Percentiles rank a stretch among this genome's conserved stretches.
phyloP scores from a whole-genome alignment of 2,797 vertebrate species.

The Pseudomugil tenellus region DNA sequence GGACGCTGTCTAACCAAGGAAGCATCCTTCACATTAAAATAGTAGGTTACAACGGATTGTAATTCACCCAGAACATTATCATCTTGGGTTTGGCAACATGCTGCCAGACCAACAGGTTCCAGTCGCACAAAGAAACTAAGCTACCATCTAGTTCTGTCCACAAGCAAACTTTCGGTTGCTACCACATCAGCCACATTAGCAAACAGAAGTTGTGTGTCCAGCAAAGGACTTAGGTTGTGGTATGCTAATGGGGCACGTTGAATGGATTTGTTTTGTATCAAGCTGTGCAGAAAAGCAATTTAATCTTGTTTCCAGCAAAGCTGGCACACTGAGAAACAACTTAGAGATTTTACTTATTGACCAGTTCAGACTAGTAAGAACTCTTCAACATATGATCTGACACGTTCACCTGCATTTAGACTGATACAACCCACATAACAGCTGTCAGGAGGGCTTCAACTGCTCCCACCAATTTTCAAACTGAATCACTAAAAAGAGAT shows the following conservation, averaged over 20 bases:
- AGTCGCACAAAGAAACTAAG: too few species aligned
- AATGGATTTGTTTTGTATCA: constrained; percentile 70
- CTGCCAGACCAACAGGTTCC: too few species aligned
- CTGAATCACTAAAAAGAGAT: constrained; percentile 6
- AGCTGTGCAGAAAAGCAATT: constrained; percentile 69
- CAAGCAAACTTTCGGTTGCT: too few species aligned
- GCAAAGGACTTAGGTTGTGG: constrained; percentile 53
- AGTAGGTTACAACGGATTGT: too few species aligned
- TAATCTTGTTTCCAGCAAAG: constrained; percentile 60
- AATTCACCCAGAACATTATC: too few species aligned
- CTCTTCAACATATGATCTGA: constrained; percentile 24
- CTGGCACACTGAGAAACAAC: constrained; percentile 40
- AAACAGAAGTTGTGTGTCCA: constrained; percentile 14
- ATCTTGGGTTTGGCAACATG: too few species aligned
- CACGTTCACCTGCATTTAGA: constrained; percentile 9
- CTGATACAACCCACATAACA: background rate
- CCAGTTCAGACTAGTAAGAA: constrained; percentile 6
- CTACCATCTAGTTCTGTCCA: too few species aligned
- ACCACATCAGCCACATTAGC: constrained; percentile 25
- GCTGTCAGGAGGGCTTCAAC: background rate
- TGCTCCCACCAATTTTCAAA: constrained; percentile 1
- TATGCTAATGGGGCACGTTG: constrained; percentile 57
- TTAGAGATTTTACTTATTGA: constrained; percentile 46
- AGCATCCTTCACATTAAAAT: too few species aligned
- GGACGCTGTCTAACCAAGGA: too few species aligned